Evolutionary conservation across 2,888 invertebrate species (phyloP).

Genomic region (Microplitis deprimator): DNA sequence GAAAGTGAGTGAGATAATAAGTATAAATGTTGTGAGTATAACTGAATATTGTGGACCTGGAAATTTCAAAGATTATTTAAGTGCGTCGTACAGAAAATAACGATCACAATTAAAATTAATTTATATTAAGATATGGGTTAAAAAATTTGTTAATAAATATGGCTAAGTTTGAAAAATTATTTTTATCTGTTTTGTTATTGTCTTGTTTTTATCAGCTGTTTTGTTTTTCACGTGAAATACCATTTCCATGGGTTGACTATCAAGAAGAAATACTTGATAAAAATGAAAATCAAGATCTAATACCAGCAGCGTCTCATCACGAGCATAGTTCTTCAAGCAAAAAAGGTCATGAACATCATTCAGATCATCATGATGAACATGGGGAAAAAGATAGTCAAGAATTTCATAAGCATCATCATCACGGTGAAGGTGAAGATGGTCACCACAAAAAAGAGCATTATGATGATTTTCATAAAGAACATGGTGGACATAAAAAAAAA

Average conservation of each 20-base stretch:
- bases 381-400: slow-evolving; percentile 87
- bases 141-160: background rate
- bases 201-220: background rate
- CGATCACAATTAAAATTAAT: background rate
- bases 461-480: slow-evolving; percentile 76
- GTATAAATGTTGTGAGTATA: background rate
- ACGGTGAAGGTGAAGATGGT: slow-evolving; percentile 78
- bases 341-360: slow-evolving; percentile 81
- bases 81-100: background rate
- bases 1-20: background rate
- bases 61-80: background rate
- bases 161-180: background rate
- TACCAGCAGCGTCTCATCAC: slow-evolving; percentile 43
- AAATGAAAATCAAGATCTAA: slow-evolving; percentile 27
- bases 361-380: slow-evolving; percentile 79
- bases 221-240: background rate
- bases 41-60: background rate
- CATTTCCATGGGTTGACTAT: background rate
- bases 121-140: background rate
- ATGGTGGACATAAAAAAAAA: slow-evolving; percentile 77
- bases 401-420: slow-evolving; percentile 82
- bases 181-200: background rate
- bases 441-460: slow-evolving; percentile 76
- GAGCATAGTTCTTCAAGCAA: slow-evolving; percentile 71
- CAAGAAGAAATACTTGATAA: background rate